These are phyloP conservation scores for Otocyon megalotis DNA, from an alignment of 2,113 vertebrate genomes.

Conservation along the genomic window DNA sequence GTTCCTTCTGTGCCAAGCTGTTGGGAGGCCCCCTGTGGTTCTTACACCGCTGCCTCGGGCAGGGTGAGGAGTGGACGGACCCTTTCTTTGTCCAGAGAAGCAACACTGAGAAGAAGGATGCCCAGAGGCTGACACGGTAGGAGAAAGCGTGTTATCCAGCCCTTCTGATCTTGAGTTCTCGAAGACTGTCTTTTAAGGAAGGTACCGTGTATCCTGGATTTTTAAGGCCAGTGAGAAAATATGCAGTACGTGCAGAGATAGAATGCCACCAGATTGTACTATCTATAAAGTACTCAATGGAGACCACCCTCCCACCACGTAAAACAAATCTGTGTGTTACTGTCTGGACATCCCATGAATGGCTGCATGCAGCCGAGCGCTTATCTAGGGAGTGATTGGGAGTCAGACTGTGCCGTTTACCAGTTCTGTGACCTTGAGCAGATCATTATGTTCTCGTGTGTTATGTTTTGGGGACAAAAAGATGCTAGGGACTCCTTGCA, in stretches of 20 bases:
- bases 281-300: background rate
- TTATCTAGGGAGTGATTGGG: background rate
- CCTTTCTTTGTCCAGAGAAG: constrained; percentile 48
- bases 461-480: constrained; percentile 37
- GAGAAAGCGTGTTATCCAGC: background rate
- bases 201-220: background rate
- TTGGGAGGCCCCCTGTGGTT: background rate
- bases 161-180: background rate
- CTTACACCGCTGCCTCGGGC: background rate
- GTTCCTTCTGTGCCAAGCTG: background rate
- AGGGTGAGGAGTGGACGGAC: background rate
- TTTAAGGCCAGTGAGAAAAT: constrained; percentile 30
- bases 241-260: background rate
- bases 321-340: background rate
- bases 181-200: constrained; percentile 18
- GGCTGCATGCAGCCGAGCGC: background rate
- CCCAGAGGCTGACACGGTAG: background rate
- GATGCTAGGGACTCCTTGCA: constrained; percentile 31
- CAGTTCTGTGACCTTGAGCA: constrained; percentile 68
- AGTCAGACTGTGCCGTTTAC: constrained; percentile 30
- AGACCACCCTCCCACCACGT: background rate
- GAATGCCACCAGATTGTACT: background rate
- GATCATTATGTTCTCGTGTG: constrained; percentile 62
- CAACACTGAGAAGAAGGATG: background rate
- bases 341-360: constrained; percentile 12